Evolutionary conservation across 2,113 vertebrate genomes (phyloP).

Genomic region (Nasalis larvatus): DNA sequence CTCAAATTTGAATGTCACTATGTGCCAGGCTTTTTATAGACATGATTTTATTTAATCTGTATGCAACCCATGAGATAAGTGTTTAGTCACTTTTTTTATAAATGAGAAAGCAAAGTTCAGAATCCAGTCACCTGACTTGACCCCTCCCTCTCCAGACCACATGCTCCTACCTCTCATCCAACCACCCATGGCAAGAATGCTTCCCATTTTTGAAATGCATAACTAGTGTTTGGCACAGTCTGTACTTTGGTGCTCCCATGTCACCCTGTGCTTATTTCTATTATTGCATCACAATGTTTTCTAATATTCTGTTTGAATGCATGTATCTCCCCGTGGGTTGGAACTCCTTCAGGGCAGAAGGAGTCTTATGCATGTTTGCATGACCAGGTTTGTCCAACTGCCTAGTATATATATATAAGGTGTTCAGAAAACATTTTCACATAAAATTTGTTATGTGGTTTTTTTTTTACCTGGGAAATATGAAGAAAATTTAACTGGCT

Average conservation of each 20-base stretch:
- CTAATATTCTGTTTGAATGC: not conserved
- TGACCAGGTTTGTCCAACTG: not conserved
- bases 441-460: not conserved
- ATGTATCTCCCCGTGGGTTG: not conserved
- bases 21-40: conserved; percentile 55
- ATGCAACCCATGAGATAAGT: not conserved
- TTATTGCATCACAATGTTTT: not conserved
- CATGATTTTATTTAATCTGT: not conserved
- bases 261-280: not conserved
- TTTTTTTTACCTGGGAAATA: not conserved
- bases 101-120: conserved; percentile 2
- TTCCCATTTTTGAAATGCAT: no score
- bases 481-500: not conserved
- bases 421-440: not conserved
- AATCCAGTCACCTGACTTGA: not conserved
- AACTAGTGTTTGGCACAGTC: not conserved
- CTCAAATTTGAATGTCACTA: not conserved
- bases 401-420: not conserved
- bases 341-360: not conserved
- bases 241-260: not conserved
- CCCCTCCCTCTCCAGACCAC: not conserved
- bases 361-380: not conserved
- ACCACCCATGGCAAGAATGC: not conserved
- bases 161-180: not conserved
- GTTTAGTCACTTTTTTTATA: not conserved